Evolutionary conservation across 1,140 invertebrate genomes (phyloP), one percentile per base, ranked within the genome.

Genomic region (Kradibia gibbosae): DNA sequence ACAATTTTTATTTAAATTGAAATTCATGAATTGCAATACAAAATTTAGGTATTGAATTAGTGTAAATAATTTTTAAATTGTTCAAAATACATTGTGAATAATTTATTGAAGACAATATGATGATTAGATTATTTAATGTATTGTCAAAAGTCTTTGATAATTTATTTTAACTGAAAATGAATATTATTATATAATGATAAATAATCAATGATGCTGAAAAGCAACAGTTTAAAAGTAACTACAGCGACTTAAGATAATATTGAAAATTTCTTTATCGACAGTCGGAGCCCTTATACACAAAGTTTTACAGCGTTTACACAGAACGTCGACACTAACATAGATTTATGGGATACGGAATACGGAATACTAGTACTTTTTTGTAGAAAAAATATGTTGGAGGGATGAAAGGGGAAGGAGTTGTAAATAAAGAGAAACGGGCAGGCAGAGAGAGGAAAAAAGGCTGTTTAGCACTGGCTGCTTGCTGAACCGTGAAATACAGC

Each of bases 191-290:
- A 4, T 72, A 31, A 11, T 31, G 2, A 15, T 53, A 60, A 78
- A 67, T 60, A 48, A 67, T 78, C 50, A 67, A 67, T 45, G 25
- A 78, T 78, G 45, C 3, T 48, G 17, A 13, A 50, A 42, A 67
- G 8, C 39, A 8, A 3, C 1, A 20, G 39, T 70, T 31, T 45
- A 39, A 70, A 70, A 78, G 11, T 2, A n/a, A 28, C 13, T 42
- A 4, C 48, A 48, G 13, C 78, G 5, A 31, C 53, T 7, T 36
- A 36, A 45, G 80, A 36, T 81, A 70, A 53, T 1, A 3, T 8
- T 5, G 25, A n/a, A 70, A 42, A 55, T 25, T 75, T 31, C 28
- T 71, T 72, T 79, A 72, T 22, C 76, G 17, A 60, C n/a, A 17
- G 39, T 22, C 25, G n/a, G 10, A 22, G 1, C 5, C 17, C 25